A percentile compares a stretch with the other conserved stretches of the same genome.
These are phyloP conservation scores for Artibeus lituratus DNA, from an alignment of 2,797 vertebrate genomes.

Conservation along the genomic window DNA sequence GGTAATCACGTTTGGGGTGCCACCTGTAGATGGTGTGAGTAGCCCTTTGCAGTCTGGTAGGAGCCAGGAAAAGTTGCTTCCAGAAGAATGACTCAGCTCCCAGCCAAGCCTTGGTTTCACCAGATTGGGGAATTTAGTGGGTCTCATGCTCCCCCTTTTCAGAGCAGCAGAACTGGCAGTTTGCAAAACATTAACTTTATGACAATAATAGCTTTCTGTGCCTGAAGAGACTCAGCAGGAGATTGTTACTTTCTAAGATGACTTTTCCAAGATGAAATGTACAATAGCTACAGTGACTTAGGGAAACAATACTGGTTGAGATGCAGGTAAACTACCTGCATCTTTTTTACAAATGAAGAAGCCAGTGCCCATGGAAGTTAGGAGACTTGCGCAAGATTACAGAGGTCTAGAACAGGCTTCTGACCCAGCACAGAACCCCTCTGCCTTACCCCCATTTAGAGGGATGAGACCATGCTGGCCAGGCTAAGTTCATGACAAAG, in stretches of 20 bases:
- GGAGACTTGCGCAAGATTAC: background rate
- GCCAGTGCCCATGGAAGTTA: background rate
- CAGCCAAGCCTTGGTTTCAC: background rate
- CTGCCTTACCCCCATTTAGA: background rate
- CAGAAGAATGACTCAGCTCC: constrained; percentile 75
- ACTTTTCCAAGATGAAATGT: constrained; percentile 26
- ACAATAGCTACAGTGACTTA: background rate
- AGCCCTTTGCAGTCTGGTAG: background rate
- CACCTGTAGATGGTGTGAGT: constrained; percentile 61
- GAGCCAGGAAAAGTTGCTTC: constrained; percentile 51
- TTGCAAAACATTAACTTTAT: background rate
- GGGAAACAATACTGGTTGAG: background rate
- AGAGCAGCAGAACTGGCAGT: background rate
- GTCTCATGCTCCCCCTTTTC: background rate
- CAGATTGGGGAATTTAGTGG: constrained; percentile 19
- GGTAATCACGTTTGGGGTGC: constrained; percentile 41
- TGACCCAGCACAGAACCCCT: background rate
- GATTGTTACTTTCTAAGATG: constrained; percentile 36
- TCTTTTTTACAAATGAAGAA: constrained; percentile 13
- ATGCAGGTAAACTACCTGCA: background rate
- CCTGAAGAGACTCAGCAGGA: constrained; percentile 5
- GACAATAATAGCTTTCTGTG: background rate
- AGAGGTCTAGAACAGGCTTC: background rate
- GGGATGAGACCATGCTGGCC: background rate
- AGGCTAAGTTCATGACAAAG: background rate